Base-by-base conservation (phyloP, 1,140 invertebrate genomes). In the Coelopa frigida region DNA sequence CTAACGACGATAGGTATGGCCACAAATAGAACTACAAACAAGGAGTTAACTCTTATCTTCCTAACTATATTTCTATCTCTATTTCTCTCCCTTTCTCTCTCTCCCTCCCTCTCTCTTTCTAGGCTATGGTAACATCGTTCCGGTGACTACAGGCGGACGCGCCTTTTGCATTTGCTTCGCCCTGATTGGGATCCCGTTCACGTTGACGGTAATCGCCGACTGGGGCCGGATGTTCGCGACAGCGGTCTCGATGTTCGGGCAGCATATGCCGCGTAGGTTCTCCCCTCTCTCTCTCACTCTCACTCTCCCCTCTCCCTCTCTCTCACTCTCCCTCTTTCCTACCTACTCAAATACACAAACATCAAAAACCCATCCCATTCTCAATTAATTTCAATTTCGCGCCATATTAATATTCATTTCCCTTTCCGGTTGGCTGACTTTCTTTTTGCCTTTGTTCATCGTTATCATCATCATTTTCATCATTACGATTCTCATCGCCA, bases 41-140 rank as follows among this genome's bases (percentile, higher is more conserved):
- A n/a, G n/a, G n/a, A n/a, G n/a, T n/a, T n/a, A n/a, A n/a, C n/a
- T n/a, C n/a, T 29, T 11, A 10, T 29, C 14, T 37, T 12, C 7
- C 12, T 11, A 8, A 37, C 14, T 8, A 8, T 18, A 41, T 44
- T 27, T 17, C 41, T 8, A 44, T 10, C 12, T 11, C 6, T 18
- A 40, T 24, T 39, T 12, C 17, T 44, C 8, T 5, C n/a, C 26
- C 41, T 11, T 11, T 11, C 48, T 41, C 36, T 46, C 44, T 44
- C 27, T 43, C 49, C 51, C 48, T 38, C 43, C 20, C 12, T 14
- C 5, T 6, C 18, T 38, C 6, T 40, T 47, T 47, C 38, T 46
- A 94, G 93, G 94, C 46, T 98, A 97, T 70, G 94, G 94, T 36
- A 93, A 98, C 65, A 89, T 96, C 51, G 89, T 90, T 11, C 93